Evolutionary conservation across 1,140 invertebrate species (phyloP).

Genomic region (Diachasma alloeum): DNA sequence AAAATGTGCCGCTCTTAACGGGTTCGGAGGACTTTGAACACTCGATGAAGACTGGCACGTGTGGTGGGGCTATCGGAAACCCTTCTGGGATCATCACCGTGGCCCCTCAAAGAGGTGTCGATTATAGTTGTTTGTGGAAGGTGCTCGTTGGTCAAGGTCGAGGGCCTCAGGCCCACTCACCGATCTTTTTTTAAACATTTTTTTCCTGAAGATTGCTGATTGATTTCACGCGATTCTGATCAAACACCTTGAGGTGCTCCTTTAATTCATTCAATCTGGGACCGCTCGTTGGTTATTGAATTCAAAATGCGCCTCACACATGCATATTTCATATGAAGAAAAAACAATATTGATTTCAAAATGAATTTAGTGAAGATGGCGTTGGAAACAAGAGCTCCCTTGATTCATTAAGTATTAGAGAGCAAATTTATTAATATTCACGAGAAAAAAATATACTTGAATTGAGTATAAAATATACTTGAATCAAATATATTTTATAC

Average conservation of each 20-base stretch:
- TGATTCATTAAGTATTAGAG: too few relatives aligned
- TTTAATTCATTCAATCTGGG: neutral
- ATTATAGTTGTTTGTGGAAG: slow-evolving; percentile 1
- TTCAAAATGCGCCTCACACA: neutral
- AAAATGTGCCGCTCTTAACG: neutral
- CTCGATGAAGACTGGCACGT: neutral
- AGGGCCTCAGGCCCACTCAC: neutral
- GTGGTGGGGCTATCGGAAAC: neutral
- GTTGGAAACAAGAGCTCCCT: too few relatives aligned
- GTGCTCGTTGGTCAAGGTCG: neutral
- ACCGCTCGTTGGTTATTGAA: neutral
- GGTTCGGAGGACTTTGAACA: neutral
- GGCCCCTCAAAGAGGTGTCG: neutral
- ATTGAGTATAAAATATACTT: too few relatives aligned
- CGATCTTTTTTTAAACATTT: neutral
- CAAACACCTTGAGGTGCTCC: neutral
- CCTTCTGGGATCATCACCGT: neutral
- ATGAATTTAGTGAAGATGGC: too few relatives aligned
- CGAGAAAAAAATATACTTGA: too few relatives aligned
- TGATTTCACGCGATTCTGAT: slow-evolving; percentile 5
- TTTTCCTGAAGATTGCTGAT: neutral
- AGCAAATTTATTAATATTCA: too few relatives aligned
- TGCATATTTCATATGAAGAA: too few relatives aligned
- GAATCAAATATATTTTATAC: too few relatives aligned
- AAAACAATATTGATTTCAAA: too few relatives aligned